Conservation (phyloP, 1,140 invertebrate species). For the Steinernema khuongi region DNA sequence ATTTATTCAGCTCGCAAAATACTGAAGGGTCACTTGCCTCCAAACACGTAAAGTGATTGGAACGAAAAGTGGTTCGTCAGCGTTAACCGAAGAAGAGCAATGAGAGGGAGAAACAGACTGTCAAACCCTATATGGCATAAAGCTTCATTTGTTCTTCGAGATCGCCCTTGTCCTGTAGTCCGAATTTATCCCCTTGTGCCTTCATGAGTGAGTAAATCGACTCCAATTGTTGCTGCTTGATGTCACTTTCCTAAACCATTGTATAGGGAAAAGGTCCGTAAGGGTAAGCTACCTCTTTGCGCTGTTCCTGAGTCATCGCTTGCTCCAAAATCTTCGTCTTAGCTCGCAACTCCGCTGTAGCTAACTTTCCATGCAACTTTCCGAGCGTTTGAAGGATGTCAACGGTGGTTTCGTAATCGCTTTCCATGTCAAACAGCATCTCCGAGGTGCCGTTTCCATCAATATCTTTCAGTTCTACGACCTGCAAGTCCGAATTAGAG, state of each 20-base stretch:
- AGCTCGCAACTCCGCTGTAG: slow-evolving; percentile 28
- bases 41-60: too few species aligned
- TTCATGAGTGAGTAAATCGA: not conserved
- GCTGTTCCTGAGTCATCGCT: slow-evolving; percentile 26
- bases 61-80: not conserved
- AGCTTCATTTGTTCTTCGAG: slow-evolving; percentile 3
- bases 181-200: slow-evolving; percentile 1
- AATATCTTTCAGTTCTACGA: not conserved
- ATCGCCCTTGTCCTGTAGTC: not conserved
- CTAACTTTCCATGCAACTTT: slow-evolving; percentile 36
- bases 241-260: not conserved
- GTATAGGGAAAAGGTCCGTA: not conserved
- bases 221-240: not conserved
- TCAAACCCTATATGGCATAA: not conserved
- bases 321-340: slow-evolving; percentile 26
- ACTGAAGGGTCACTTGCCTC: too few species aligned
- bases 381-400: slow-evolving; percentile 28
- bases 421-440: not conserved
- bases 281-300: slow-evolving; percentile 10
- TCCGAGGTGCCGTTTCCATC: not conserved
- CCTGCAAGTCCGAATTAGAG: not conserved
- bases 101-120: not conserved
- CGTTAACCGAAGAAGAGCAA: not conserved
- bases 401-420: not conserved
- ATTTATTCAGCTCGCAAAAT: too few species aligned